Base-by-base conservation (phyloP, 37 sponge, comb jelly and placozoan species). In the Spongilla lacustris region DNA sequence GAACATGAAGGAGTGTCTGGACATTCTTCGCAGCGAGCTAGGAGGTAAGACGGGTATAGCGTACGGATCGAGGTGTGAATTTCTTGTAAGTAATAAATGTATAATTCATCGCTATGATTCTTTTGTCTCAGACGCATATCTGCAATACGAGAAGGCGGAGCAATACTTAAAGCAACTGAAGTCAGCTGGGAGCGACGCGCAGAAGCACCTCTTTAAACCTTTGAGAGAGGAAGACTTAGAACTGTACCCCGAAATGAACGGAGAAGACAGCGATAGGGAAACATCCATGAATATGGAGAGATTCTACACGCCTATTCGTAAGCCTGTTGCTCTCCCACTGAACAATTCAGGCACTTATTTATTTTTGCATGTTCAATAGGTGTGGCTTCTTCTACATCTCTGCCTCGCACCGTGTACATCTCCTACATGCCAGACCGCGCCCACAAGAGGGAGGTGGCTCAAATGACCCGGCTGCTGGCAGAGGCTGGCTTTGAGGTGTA, bases 371-470 rank as follows among this genome's bases (percentile, higher is more conserved):
- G 6, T 9, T 9, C 3, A 3, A 41, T 41, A 41, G 41, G 41
- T 6, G 6, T 41, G 3, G 41, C 75, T 30, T 34, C 31, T 8
- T 74, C 75, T 6, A 11, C 75, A 10, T 14, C 75, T 74, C 75
- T 74, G 6, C 41, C 29, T 31, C 73, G 50, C 22, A 80, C 35
- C 32, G 76, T 88, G 9, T 88, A 74, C 68, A 81, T 88, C 28
- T 77, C 79, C 34, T 81, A 67, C 76, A 76, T 21, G 33, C 82
- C 82, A 35, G 87, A 80, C 24, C 6, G 73, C 37, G 33, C 28
- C 49, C 72, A 30, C 69, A 67, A 67, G 48, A 50, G 33, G 66
- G 38, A 84, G 23, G 68, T 84, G 4, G 8, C 5, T 9, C 2
- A 37, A 25, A 41, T 86, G n/a, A 58, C 86, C 11, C 17, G 77